Evolutionary conservation across 2,797 vertebrate genomes (phyloP), one percentile per base, ranked within the genome.

Genomic region (Margarornis squamiger): DNA sequence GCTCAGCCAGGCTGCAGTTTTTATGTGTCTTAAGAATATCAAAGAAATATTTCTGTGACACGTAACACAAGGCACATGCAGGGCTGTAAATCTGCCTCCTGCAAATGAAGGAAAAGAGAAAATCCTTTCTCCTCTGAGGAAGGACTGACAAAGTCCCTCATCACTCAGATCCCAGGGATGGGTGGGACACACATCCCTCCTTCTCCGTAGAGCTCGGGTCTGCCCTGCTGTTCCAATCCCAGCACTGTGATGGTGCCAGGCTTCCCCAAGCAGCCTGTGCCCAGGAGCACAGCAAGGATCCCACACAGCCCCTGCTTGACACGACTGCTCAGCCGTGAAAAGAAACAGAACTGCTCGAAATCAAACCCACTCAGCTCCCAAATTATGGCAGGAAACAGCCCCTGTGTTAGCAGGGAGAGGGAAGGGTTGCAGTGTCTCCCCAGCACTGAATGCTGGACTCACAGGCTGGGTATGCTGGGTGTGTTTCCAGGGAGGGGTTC

Each of bases 1-100:
- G 0, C 10, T 45, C 11, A 24, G 63, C 51, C 90, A 76, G 57
- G 38, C 43, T 3, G 2, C 48, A 24, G 34, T 36, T 73, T 87
- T 49, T 27, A 52, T 36, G 29, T 8, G 38, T 12, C 24, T 41
- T 36, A 41, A 29, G 81, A 88, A 43, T 81, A 81, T 81, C 79
- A 86, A 70, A 95, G 49, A 83, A 86, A 66, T 90, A 66, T 46
- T 93, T 93, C 76, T 63, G 51, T 94, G 86, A 73, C 76, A 78
- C 17, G 7, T 71, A 78, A 92, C 70, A 41, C 30, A 81, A 84
- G 77, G 80, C 83, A 91, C 4, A 2, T 0, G 5, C 70, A 68
- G 32, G 43, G 20, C 36, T 79, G 70, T 68, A 70, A 62, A 81
- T 73, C 78, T 55, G 94, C 13, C 82, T 72, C 46, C 59, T 57